phyloP scores from a whole-genome alignment of 2,113 vertebrate species.

The Pao palembangensis region DNA sequence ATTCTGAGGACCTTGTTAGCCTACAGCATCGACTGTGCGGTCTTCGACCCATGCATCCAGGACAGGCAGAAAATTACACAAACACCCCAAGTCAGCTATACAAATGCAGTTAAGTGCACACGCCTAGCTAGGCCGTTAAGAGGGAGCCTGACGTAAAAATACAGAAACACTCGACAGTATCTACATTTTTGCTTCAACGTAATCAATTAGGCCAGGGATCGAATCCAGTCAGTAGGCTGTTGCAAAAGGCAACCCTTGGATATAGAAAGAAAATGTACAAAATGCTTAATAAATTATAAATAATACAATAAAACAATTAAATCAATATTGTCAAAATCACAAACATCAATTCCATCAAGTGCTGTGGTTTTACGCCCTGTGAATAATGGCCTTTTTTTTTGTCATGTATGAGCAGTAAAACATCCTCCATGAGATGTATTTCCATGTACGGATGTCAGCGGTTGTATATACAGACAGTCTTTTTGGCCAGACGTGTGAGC shows the following conservation, averaged over 20 bases:
- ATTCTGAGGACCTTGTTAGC: conserved; percentile 34
- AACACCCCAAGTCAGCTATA: too few species aligned
- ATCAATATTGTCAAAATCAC: conserved; percentile 53
- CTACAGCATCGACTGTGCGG: conserved; percentile 13
- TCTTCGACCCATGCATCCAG: conserved; percentile 6
- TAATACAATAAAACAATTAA: conserved; percentile 50
- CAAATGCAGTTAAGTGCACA: conserved; percentile 7
- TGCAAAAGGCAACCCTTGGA: conserved; percentile 63
- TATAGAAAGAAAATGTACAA: conserved; percentile 69
- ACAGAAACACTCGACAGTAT: conserved; percentile 38
- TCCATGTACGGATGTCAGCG: conserved; percentile 45
- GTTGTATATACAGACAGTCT: conserved; percentile 54
- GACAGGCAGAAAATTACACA: too few species aligned
- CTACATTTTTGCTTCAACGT: conserved; percentile 42
- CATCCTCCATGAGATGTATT: conserved; percentile 29
- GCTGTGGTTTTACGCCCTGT: conserved; percentile 40
- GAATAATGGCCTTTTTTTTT: conserved; percentile 14
- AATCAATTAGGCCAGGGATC: conserved; percentile 23
- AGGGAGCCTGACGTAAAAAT: conserved; percentile 48
- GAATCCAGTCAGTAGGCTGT: conserved; percentile 27
- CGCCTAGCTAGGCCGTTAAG: conserved; percentile 32
- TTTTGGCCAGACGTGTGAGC: conserved; percentile 29
- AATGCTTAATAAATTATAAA: conserved; percentile 51
- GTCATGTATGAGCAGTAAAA: conserved; percentile 31
- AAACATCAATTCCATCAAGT: conserved; percentile 66